Evolutionary conservation across 2,888 invertebrate species (phyloP).

Genomic region (Cryptocephalus primarius): DNA sequence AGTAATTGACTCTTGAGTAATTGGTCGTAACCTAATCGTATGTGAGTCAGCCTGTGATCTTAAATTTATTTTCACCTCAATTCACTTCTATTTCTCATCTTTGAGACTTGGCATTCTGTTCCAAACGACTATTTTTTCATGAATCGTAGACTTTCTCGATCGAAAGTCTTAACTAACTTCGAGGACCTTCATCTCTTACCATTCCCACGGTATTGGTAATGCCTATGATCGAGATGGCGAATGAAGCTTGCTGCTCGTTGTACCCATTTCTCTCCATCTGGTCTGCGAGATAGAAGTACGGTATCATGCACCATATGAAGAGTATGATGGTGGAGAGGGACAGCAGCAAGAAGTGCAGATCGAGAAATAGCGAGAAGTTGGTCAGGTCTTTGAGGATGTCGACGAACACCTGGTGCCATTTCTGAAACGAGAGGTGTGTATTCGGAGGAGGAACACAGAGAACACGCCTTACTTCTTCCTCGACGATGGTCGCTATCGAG

Average conservation of each 20-base stretch:
- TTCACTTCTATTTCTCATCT: no score
- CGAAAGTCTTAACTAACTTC: background rate
- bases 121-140: no score
- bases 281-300: conserved; percentile 87
- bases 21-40: no score
- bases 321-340: conserved; percentile 79
- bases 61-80: no score
- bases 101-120: no score
- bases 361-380: conserved; percentile 69
- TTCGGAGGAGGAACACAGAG: background rate
- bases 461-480: conserved; percentile 51
- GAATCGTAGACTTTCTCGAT: no score
- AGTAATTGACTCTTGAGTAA: no score
- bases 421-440: conserved; percentile 41
- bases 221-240: conserved; percentile 75
- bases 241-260: conserved; percentile 61
- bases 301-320: conserved; percentile 89
- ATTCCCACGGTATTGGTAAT: conserved; percentile 85
- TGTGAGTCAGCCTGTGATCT: no score
- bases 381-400: conserved; percentile 60
- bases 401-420: conserved; percentile 58
- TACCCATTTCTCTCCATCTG: conserved; percentile 61
- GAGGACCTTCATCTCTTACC: conserved; percentile 40
- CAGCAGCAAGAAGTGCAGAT: conserved; percentile 66
- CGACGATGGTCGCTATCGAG: conserved; percentile 71